A percentile compares a stretch with the other conserved stretches of the same genome.
phyloP scores from a whole-genome alignment of 2,888 invertebrate genomes.

The Drosophila tanythrix region DNA sequence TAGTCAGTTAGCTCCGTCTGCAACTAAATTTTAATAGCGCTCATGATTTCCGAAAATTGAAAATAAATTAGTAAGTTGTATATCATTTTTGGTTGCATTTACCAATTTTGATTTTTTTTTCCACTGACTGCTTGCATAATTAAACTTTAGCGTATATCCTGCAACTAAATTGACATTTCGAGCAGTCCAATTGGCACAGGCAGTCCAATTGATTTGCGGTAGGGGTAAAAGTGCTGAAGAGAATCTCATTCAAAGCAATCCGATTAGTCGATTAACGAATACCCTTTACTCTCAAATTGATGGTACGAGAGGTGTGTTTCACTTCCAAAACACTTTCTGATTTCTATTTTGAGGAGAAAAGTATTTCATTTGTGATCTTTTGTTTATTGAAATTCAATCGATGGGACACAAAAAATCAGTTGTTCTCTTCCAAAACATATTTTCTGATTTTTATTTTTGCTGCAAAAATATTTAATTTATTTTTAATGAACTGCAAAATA shows the following conservation, averaged over 20 bases:
- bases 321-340: background rate
- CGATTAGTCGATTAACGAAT: conserved; percentile 2
- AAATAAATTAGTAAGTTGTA: conserved; percentile 80
- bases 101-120: conserved; percentile 1
- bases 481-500: background rate
- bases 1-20: conserved; percentile 23
- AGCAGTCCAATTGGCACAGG: conserved; percentile 37
- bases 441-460: background rate
- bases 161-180: conserved; percentile 73
- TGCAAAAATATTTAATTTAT: background rate
- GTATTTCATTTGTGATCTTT: background rate
- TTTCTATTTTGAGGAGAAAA: background rate
- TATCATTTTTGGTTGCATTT: conserved; percentile 66
- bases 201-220: conserved; percentile 9
- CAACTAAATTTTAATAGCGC: conserved; percentile 75
- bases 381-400: background rate
- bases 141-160: conserved; percentile 69
- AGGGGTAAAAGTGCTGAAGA: background rate
- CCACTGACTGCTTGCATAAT: conserved; percentile 65
- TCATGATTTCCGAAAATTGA: conserved; percentile 80
- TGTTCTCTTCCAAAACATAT: background rate
- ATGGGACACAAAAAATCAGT: background rate
- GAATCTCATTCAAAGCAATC: background rate
- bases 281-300: conserved; percentile 6
- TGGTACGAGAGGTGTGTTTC: background rate